Percentiles rank a stretch among this genome's conserved stretches.
Evolutionary conservation across 2,888 invertebrate genomes (phyloP).

Genomic region (Sepiola atlantica): DNA sequence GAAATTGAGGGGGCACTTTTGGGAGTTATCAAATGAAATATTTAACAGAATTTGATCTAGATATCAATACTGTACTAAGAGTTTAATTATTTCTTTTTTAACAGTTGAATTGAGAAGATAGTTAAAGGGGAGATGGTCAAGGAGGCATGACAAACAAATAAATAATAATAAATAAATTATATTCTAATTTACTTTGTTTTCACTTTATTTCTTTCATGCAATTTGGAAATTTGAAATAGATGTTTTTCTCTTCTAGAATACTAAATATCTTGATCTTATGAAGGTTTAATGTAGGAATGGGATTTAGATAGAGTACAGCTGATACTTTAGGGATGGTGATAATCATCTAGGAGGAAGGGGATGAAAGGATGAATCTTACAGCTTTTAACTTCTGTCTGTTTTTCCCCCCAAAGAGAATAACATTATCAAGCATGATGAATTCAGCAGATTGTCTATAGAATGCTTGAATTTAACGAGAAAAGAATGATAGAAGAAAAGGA

Average conservation of each 20-base stretch:
- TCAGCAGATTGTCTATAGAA: not conserved
- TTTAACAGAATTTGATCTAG: too few relatives aligned
- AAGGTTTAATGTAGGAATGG: not conserved
- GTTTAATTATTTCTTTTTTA: too few relatives aligned
- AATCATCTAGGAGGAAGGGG: not conserved
- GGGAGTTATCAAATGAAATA: too few relatives aligned
- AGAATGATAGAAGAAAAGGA: not conserved
- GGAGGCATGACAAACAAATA: too few relatives aligned
- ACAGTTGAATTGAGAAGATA: too few relatives aligned
- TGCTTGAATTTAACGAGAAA: not conserved
- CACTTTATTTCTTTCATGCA: not conserved
- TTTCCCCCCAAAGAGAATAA: not conserved
- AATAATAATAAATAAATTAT: not conserved
- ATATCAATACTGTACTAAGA: too few relatives aligned
- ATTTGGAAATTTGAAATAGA: not conserved
- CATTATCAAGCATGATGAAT: not conserved
- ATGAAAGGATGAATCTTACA: not conserved
- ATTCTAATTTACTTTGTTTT: not conserved
- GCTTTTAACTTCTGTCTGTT: not conserved
- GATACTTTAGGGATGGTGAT: conserved; percentile 13
- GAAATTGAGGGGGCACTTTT: too few relatives aligned
- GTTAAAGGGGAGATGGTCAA: too few relatives aligned
- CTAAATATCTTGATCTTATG: not conserved
- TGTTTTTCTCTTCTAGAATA: not conserved
- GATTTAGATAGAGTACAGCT: not conserved